A percentile compares a stretch with the other conserved stretches of the same genome.
Evolutionary conservation across 2,113 vertebrate genomes (phyloP).

Genomic region (Myocastor coypus): DNA sequence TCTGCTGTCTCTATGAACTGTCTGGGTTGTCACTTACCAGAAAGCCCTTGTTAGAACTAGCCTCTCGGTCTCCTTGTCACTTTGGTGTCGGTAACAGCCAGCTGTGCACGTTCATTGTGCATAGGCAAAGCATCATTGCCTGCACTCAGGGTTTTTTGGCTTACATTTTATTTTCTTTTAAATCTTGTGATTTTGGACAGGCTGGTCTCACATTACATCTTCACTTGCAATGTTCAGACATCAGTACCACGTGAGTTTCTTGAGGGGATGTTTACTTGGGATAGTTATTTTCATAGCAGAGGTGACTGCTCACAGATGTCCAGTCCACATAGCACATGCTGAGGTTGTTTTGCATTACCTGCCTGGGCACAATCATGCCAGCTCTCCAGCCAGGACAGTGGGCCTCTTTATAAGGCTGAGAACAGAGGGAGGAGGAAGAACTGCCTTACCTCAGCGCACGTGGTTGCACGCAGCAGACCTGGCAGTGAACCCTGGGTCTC

Average conservation of each 20-base stretch:
- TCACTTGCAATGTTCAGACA: neutral
- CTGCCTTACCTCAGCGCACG: neutral
- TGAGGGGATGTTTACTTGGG: neutral
- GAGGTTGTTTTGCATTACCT: fast-evolving
- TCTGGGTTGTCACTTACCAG: neutral
- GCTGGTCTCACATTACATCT: neutral
- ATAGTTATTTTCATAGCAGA: neutral
- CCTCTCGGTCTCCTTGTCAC: neutral
- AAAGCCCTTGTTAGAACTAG: neutral
- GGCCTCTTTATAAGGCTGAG: neutral
- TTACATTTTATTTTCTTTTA: neutral
- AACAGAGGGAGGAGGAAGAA: fast-evolving
- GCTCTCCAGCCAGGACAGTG: neutral
- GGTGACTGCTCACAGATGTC: no score
- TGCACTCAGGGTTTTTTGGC: neutral
- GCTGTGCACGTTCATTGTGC: neutral
- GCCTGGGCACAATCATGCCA: neutral
- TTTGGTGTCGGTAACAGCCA: neutral
- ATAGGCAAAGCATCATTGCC: neutral
- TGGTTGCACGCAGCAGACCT: neutral
- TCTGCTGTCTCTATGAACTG: neutral
- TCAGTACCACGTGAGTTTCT: neutral
- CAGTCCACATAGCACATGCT: fast-evolving
- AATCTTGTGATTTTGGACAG: slow-evolving; percentile 29
- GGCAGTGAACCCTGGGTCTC: neutral